A percentile compares a stretch with the other conserved stretches of the same genome.
Conservation (phyloP, 2,888 invertebrate genomes). For the Rhopalosiphum nymphaeae region DNA sequence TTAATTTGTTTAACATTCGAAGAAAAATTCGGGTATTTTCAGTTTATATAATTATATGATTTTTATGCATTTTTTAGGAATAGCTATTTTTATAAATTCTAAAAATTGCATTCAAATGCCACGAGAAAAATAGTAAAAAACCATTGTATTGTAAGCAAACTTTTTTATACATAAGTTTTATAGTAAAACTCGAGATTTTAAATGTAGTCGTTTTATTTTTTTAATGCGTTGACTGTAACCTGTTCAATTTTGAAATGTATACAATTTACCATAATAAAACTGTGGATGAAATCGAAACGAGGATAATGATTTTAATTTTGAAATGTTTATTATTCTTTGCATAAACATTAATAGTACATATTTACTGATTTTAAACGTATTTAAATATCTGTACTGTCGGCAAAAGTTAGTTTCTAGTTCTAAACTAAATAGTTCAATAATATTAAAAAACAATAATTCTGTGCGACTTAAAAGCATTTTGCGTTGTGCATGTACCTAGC, state of each 20-base stretch:
- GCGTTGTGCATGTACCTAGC: neutral
- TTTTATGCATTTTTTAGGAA: neutral
- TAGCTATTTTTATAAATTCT: neutral
- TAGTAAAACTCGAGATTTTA: neutral
- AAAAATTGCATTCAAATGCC: neutral
- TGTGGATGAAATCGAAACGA: neutral
- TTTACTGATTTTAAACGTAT: neutral
- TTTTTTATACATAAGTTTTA: neutral
- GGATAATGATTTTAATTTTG: neutral
- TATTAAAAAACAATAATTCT: neutral
- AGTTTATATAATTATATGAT: neutral
- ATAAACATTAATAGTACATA: neutral
- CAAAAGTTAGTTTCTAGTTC: neutral
- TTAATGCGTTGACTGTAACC: neutral
- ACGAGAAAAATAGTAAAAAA: neutral
- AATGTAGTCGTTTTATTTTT: neutral
- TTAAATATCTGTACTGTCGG: neutral
- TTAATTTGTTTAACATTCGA: neutral
- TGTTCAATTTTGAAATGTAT: neutral
- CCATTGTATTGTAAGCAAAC: neutral
- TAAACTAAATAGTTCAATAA: neutral
- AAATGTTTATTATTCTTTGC: neutral
- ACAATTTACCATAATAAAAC: neutral
- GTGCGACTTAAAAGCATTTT: neutral
- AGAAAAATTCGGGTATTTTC: neutral